phyloP scores from a whole-genome alignment of 2,113 vertebrate genomes.

The Rynchops niger region DNA sequence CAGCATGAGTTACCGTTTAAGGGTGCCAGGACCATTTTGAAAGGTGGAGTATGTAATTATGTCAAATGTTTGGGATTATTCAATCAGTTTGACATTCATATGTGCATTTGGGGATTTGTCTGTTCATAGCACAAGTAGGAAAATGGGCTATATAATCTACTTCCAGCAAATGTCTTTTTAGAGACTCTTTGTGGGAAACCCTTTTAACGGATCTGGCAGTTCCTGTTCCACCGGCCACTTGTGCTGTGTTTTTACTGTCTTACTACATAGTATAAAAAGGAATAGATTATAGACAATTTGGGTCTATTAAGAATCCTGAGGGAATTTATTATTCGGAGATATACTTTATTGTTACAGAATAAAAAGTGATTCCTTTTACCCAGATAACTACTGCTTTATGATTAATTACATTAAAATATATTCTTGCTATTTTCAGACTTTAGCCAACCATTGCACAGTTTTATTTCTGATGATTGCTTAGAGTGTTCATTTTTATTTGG shows the following conservation, averaged over 20 bases:
- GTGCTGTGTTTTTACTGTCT: not conserved
- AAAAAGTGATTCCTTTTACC: not conserved
- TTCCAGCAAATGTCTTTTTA: slow-evolving; percentile 28
- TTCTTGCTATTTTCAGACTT: not conserved
- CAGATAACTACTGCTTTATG: not conserved
- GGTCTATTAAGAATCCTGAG: not conserved
- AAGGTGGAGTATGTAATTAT: slow-evolving; percentile 19
- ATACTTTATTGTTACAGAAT: not conserved
- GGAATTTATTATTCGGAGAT: not conserved
- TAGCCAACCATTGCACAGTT: not conserved
- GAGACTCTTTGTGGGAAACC: not conserved
- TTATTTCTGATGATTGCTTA: not conserved
- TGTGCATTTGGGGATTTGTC: slow-evolving; percentile 12
- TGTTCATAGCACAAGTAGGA: not conserved
- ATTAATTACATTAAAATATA: not conserved
- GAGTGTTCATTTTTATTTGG: not conserved
- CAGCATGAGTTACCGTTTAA: not conserved
- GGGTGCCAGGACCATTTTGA: not conserved
- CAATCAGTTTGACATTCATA: not conserved
- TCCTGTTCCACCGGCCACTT: not conserved
- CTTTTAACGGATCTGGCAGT: slow-evolving; percentile 12
- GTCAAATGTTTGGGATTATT: slow-evolving; percentile 21
- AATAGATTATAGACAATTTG: not conserved
- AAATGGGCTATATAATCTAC: slow-evolving; percentile 18
- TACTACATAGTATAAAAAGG: not conserved